Percentiles rank a stretch among this genome's conserved stretches.
Evolutionary conservation across 2,888 invertebrate genomes (phyloP).

Genomic region (Prosopocoilus inquinatus): DNA sequence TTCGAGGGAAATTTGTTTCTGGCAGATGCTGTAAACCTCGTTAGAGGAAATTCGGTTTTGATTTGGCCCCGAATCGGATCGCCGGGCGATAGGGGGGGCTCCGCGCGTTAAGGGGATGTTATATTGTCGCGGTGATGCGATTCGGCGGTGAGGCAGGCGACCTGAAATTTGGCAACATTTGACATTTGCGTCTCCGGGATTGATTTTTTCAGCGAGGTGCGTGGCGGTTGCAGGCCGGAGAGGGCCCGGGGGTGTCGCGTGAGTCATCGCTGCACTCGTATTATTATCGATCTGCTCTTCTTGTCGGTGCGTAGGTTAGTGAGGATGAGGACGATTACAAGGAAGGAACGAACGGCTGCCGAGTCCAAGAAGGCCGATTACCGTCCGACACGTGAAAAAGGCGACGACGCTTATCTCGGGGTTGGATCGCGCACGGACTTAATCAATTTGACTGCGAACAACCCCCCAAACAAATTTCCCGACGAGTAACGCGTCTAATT

Average conservation of each 20-base stretch:
- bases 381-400: too few relatives aligned
- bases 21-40: neutral
- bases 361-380: too few relatives aligned
- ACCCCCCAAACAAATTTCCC: neutral
- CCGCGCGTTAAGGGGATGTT: neutral
- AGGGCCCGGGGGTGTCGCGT: constrained; percentile 41
- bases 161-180: constrained; percentile 50
- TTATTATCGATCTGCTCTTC: constrained; percentile 47
- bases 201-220: constrained; percentile 45
- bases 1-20: neutral
- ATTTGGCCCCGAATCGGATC: neutral
- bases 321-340: constrained; percentile 12
- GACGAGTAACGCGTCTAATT: neutral
- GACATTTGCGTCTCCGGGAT: constrained; percentile 47
- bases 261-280: constrained; percentile 52
- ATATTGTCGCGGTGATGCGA: constrained; percentile 1
- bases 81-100: neutral
- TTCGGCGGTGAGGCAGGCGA: constrained; percentile 12
- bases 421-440: too few relatives aligned
- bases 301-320: constrained; percentile 36
- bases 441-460: too few relatives aligned
- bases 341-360: too few relatives aligned
- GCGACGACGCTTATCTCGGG: too few relatives aligned
- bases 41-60: too few relatives aligned
- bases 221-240: constrained; percentile 9